phyloP scores from a whole-genome alignment of 2,888 invertebrate genomes.

The Aphidius colemani region DNA sequence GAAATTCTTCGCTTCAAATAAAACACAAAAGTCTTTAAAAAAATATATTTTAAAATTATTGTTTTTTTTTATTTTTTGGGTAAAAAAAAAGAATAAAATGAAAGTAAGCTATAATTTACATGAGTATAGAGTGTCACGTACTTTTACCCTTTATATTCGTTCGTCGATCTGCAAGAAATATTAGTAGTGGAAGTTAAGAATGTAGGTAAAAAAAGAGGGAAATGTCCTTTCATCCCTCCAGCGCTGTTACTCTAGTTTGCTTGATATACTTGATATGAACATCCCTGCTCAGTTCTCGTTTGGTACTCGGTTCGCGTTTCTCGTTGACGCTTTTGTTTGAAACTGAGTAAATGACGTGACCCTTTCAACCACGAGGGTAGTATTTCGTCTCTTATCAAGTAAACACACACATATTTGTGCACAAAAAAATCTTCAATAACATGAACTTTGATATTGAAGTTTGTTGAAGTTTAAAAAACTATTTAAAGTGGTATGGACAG shows the following conservation, averaged over 20 bases:
- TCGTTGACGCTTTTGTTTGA: constrained; percentile 28
- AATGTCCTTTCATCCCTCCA: constrained; percentile 32
- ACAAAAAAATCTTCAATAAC: too few species aligned
- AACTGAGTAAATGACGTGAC: constrained; percentile 27
- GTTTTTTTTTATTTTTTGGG: not conserved
- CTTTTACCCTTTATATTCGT: constrained; percentile 31
- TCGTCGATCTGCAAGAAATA: constrained; percentile 29
- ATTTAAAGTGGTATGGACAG: too few species aligned
- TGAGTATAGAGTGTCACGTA: constrained; percentile 26
- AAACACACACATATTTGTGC: too few species aligned
- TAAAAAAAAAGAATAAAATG: not conserved
- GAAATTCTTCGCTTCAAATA: not conserved
- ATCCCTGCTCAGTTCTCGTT: constrained; percentile 51
- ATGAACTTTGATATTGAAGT: too few species aligned
- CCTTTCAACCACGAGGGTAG: constrained; percentile 30
- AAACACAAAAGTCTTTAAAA: not conserved
- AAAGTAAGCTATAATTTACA: constrained; percentile 17
- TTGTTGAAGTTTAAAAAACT: too few species aligned
- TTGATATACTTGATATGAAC: not conserved
- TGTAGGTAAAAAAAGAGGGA: constrained; percentile 39
- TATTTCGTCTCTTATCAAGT: not conserved
- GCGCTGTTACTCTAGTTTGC: constrained; percentile 9
- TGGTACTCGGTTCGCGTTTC: constrained; percentile 45
- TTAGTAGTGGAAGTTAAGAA: constrained; percentile 30
- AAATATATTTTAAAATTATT: not conserved